Evolutionary conservation across 2,888 invertebrate species (phyloP).

Genomic region (Leptinotarsa haldemani): DNA sequence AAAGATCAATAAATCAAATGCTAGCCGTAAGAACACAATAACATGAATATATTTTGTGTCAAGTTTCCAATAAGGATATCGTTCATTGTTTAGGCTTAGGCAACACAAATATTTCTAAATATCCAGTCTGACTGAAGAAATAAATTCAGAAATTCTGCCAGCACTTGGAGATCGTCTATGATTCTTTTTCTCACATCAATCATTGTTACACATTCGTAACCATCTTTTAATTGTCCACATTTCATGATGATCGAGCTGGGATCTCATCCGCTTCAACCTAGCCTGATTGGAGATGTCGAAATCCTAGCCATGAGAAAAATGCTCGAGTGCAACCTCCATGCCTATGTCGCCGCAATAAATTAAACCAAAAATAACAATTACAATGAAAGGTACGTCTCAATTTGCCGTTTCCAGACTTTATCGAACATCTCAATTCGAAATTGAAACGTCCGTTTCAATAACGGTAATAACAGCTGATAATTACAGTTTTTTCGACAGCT

Average conservation of each 20-base stretch:
- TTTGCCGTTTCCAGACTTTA: constrained; percentile 18
- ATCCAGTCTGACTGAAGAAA: no score
- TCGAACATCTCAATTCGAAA: constrained; percentile 34
- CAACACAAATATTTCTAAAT: no score
- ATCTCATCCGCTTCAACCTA: constrained; percentile 6
- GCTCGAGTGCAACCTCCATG: constrained; percentile 7
- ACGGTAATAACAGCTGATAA: constrained; percentile 34
- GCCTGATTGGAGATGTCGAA: constrained; percentile 22
- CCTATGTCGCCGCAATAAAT: neutral
- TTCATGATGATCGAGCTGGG: neutral
- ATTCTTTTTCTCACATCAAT: neutral
- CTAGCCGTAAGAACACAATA: no score
- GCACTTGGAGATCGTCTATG: no score
- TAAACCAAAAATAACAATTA: constrained; percentile 15
- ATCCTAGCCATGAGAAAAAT: constrained; percentile 11
- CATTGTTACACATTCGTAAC: neutral
- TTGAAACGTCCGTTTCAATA: constrained; percentile 31
- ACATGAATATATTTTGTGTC: no score
- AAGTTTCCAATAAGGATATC: no score
- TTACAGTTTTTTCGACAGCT: constrained; percentile 33
- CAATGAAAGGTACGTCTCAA: constrained; percentile 4
- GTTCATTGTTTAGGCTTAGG: no score
- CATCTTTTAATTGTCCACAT: constrained; percentile 1
- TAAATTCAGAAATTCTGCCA: no score
- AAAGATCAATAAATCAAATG: no score